Evolutionary conservation across 1,140 invertebrate species (phyloP), one percentile per base, ranked within the genome.

Genomic region (Capitella teleta): DNA sequence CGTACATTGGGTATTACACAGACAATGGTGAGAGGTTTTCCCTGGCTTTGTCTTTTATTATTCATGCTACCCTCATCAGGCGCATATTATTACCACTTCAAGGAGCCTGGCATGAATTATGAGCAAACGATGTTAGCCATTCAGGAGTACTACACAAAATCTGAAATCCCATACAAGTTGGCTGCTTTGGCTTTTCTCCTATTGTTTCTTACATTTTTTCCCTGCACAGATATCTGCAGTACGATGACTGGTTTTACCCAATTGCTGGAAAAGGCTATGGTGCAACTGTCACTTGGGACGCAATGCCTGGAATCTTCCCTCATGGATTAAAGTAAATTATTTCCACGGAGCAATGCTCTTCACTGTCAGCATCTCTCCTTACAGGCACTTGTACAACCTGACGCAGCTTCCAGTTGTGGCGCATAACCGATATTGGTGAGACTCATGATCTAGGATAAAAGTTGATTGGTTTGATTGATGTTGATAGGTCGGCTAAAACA

Each of bases 1-100:
- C 58, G 26, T 60, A 60, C 40, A 32, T 63, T 8, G 58, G 59
- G 28, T 63, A 61, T 47, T 63, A 58, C 56, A 62, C 57, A 26
- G 58, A 62, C 34, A 57, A 60, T 47, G 58, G 59, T 58, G 50
- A 40, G 38, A 5, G 14, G 19, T 40, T 6, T 6, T 40, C 19
- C 19, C 21, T 2, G 36, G 21, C 21, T 2, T 37, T 37, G 16
- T 2, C 21, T 47, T 8, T 42, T 34, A 34, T 34, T 34, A 34
- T 34, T 6, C 18, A 5, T 21, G n/a, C 25, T 14, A 10, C 14
- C 26, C 34, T 18, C 16, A 16, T 12, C 32, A 57, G 58, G 55
- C 32, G 56, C 47, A 1, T 57, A 57, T 30, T 57, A 59, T 38
- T 57, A 59, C 28, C 54, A 59, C 23, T 42, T 51, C 24, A 48